Conservation (phyloP, 2,113 vertebrate species). For the Platichthys stellatus region DNA sequence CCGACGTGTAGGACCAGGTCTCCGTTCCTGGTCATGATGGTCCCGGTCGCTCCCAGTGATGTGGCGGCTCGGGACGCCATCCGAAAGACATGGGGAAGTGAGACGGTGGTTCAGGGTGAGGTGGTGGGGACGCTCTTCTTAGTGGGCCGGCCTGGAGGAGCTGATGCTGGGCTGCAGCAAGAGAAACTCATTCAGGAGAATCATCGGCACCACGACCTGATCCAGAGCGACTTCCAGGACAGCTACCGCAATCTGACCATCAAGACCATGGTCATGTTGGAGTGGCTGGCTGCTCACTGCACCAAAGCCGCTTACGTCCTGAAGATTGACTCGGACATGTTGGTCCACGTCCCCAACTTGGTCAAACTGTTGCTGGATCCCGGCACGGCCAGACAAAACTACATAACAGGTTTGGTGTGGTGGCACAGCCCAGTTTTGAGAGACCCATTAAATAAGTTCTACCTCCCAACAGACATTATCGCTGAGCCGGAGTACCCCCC, state of each 20-base stretch:
- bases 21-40: conserved; percentile 81
- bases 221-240: conserved; percentile 83
- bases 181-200: conserved; percentile 69
- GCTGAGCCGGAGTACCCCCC: conserved; percentile 89
- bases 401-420: conserved; percentile 92
- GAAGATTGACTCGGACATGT: conserved; percentile 91
- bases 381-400: conserved; percentile 81
- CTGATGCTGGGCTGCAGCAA: conserved; percentile 2
- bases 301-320: conserved; percentile 78
- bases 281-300: conserved; percentile 80
- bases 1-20: conserved; percentile 35
- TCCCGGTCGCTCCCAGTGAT: conserved; percentile 57
- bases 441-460: conserved; percentile 88
- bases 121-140: conserved; percentile 73
- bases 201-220: conserved; percentile 68
- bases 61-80: conserved; percentile 50
- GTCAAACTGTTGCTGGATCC: conserved; percentile 86
- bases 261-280: conserved; percentile 84
- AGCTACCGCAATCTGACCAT: conserved; percentile 82
- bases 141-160: conserved; percentile 56
- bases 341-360: conserved; percentile 88
- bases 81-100: conserved; percentile 78
- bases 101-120: conserved; percentile 68
- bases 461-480: conserved; percentile 87
- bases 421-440: conserved; percentile 88